phyloP scores from a whole-genome alignment of 2,888 invertebrate species.

The Euclidia mi region DNA sequence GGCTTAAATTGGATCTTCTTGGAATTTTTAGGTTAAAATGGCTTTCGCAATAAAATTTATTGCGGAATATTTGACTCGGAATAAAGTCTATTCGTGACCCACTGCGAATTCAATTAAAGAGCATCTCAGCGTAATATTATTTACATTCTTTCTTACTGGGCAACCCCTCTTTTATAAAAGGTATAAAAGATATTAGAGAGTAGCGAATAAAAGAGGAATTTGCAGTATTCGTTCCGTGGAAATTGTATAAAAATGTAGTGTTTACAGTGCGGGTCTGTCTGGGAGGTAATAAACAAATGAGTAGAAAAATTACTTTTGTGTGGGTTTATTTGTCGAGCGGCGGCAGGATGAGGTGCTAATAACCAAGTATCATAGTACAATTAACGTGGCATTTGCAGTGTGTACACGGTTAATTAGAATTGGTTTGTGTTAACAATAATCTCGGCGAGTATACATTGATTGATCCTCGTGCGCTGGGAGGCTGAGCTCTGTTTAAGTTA shows the following conservation, averaged over 20 bases:
- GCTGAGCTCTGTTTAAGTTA: slow-evolving; percentile 57
- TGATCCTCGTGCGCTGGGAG: slow-evolving; percentile 58
- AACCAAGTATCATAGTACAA: slow-evolving; percentile 33
- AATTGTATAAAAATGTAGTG: slow-evolving; percentile 20
- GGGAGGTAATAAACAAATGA: slow-evolving; percentile 8
- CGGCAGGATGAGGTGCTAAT: slow-evolving; percentile 5
- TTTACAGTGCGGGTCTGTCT: slow-evolving; percentile 13
- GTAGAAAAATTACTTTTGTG: slow-evolving; percentile 9
- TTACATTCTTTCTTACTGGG: slow-evolving; percentile 66
- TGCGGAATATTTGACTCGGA: slow-evolving; percentile 79
- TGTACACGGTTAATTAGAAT: slow-evolving; percentile 67
- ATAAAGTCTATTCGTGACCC: slow-evolving; percentile 79
- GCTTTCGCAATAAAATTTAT: slow-evolving; percentile 84
- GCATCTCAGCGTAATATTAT: slow-evolving; percentile 75
- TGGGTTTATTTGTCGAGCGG: slow-evolving; percentile 1
- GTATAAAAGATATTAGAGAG: slow-evolving; percentile 59
- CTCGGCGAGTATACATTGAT: slow-evolving; percentile 60
- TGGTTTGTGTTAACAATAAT: slow-evolving; percentile 65
- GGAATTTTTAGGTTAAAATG: slow-evolving; percentile 84
- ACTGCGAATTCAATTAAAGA: slow-evolving; percentile 79
- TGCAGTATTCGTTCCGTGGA: slow-evolving; percentile 40
- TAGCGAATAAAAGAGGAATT: slow-evolving; percentile 52
- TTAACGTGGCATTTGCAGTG: slow-evolving; percentile 42
- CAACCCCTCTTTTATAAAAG: slow-evolving; percentile 58
- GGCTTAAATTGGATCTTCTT: slow-evolving; percentile 84